These are phyloP conservation scores for Cheilosia vulpina DNA, from an alignment of 2,888 invertebrate species.

Conservation along the genomic window DNA sequence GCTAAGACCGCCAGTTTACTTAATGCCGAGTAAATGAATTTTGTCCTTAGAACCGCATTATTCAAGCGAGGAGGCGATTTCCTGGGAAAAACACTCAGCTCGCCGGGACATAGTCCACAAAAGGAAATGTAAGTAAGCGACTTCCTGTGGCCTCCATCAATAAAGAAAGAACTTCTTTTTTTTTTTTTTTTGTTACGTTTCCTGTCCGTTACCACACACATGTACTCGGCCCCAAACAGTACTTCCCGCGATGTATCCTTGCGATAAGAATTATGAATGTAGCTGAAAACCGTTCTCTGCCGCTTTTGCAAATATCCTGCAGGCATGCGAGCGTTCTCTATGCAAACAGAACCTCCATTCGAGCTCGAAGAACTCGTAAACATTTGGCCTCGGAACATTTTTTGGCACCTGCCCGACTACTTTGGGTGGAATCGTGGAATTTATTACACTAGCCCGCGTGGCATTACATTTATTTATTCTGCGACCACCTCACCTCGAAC, in stretches of 20 bases:
- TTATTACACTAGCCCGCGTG: slow-evolving; percentile 61
- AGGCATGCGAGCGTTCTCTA: slow-evolving; percentile 71
- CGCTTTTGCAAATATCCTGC: slow-evolving; percentile 70
- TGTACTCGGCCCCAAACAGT: slow-evolving; percentile 21
- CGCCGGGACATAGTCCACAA: background rate
- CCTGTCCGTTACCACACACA: slow-evolving; percentile 26
- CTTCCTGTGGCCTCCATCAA: slow-evolving; percentile 53
- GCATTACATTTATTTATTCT: slow-evolving; percentile 48
- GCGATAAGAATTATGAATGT: slow-evolving; percentile 70
- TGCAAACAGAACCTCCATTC: slow-evolving; percentile 49
- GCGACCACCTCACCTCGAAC: slow-evolving; percentile 36
- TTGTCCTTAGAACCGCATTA: background rate
- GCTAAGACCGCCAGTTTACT: too few species aligned
- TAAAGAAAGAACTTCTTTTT: slow-evolving; percentile 45
- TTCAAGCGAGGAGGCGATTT: background rate
- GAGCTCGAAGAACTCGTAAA: slow-evolving; percentile 24
- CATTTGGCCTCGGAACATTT: slow-evolving; percentile 66
- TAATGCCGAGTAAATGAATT: background rate
- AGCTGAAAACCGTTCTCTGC: slow-evolving; percentile 55
- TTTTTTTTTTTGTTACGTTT: slow-evolving; percentile 23
- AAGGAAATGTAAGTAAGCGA: slow-evolving; percentile 16
- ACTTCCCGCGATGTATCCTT: slow-evolving; percentile 56
- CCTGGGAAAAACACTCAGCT: background rate
- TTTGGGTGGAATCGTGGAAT: slow-evolving; percentile 56
- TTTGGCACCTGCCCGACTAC: slow-evolving; percentile 70